These are phyloP conservation scores for Platyrinchus mystaceus DNA, from an alignment of 2,797 vertebrate genomes.

Conservation along the genomic window DNA sequence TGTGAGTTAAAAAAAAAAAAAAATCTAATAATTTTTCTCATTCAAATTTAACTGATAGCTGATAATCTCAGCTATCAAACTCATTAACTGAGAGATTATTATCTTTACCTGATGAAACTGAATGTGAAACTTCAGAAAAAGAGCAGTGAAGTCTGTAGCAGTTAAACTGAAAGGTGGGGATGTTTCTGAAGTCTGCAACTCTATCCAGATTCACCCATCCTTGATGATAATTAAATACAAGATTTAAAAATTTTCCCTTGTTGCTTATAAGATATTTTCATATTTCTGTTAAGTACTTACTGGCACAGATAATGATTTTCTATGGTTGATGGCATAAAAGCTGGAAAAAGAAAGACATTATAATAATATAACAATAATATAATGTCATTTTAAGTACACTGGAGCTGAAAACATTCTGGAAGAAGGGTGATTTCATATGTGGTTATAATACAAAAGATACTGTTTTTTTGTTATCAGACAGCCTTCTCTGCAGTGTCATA, in stretches of 20 bases:
- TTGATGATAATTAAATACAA: not conserved
- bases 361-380: not conserved
- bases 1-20: not conserved
- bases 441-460: not conserved
- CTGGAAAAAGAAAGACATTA: not conserved
- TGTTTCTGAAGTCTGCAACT: not conserved
- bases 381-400: not conserved
- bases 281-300: not conserved
- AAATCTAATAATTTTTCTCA: not conserved
- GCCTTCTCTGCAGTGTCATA: not conserved
- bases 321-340: not conserved
- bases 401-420: not conserved
- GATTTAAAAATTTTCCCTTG: not conserved
- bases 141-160: not conserved
- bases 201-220: not conserved
- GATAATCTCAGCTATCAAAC: slow-evolving; percentile 10
- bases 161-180: not conserved
- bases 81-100: slow-evolving; percentile 11
- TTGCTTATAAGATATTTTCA: not conserved
- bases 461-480: not conserved
- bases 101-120: not conserved
- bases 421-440: not conserved
- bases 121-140: slow-evolving; percentile 3
- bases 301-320: not conserved
- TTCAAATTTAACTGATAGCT: not conserved